Percentiles rank a stretch among this genome's conserved stretches.
phyloP scores from a whole-genome alignment of 2,888 invertebrate genomes.

The Cataglyphis albicans region DNA sequence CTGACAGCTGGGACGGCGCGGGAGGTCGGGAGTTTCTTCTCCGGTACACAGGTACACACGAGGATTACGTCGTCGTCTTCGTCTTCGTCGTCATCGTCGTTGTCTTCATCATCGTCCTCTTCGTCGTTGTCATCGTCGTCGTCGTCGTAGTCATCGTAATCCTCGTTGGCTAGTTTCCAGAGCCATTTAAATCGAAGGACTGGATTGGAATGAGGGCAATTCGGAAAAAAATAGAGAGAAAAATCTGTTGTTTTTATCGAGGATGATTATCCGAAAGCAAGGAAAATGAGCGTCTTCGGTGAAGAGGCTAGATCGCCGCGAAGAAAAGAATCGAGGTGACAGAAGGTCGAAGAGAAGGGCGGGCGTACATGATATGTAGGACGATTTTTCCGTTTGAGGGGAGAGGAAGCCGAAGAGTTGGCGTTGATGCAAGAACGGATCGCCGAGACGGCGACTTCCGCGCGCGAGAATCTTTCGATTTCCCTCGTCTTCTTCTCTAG shows the following conservation, averaged over 20 bases:
- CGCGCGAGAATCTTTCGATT: slow-evolving; percentile 21
- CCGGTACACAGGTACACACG: slow-evolving; percentile 32
- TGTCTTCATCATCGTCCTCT: slow-evolving; percentile 28
- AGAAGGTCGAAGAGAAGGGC: slow-evolving; percentile 41
- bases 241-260: slow-evolving; percentile 38
- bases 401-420: slow-evolving; percentile 25
- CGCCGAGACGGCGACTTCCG: slow-evolving; percentile 19
- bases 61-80: slow-evolving; percentile 37
- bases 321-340: slow-evolving; percentile 31
- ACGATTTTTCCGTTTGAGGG: slow-evolving; percentile 23
- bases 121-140: slow-evolving; percentile 35
- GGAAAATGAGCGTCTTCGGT: slow-evolving; percentile 22
- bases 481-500: slow-evolving; percentile 34
- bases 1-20: slow-evolving; percentile 62
- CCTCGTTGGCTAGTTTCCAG: slow-evolving; percentile 36
- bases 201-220: slow-evolving; percentile 27
- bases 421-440: slow-evolving; percentile 19
- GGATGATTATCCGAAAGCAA: neutral
- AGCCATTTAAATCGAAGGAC: slow-evolving; percentile 21
- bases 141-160: slow-evolving; percentile 18
- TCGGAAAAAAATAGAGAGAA: slow-evolving; percentile 1
- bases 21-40: slow-evolving; percentile 41
- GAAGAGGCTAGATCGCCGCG: slow-evolving; percentile 38
- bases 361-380: slow-evolving; percentile 34
- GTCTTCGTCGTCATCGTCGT: slow-evolving; percentile 3